phyloP scores from a whole-genome alignment of 23 tunicate species.

The Botrylloides violaceus region DNA sequence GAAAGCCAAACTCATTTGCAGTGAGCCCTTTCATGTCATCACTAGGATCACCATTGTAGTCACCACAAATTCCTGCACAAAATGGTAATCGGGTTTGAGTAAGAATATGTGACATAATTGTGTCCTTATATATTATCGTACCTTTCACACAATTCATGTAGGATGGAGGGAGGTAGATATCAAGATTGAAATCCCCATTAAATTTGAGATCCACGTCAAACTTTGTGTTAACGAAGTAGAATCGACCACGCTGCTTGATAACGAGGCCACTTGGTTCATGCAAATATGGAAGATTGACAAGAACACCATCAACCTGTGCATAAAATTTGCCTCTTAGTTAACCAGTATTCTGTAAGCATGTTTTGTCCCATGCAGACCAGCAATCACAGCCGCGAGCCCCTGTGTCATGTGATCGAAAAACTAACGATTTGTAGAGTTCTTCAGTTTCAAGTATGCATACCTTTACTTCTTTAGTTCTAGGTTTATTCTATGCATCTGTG shows the following conservation, averaged over 20 bases:
- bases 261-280: conserved; percentile 18
- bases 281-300: conserved; percentile 23
- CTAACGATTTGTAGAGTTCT: no score
- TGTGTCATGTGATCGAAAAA: no score
- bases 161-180: conserved; percentile 22
- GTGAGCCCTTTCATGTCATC: conserved; percentile 37
- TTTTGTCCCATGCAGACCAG: no score
- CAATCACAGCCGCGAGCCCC: no score
- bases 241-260: conserved; percentile 15
- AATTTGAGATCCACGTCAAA: conserved; percentile 34
- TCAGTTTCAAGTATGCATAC: no score
- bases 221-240: conserved; percentile 19
- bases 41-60: conserved; percentile 23
- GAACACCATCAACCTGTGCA: conserved; percentile 27
- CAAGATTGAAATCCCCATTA: conserved; percentile 38
- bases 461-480: no score
- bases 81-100: neutral
- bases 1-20: conserved; percentile 31
- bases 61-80: conserved; percentile 37
- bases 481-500: no score
- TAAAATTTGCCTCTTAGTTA: no score
- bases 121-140: neutral
- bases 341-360: no score
- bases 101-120: neutral
- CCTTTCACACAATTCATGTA: conserved; percentile 41